A percentile compares a stretch with the other conserved stretches of the same genome.
phyloP scores from a whole-genome alignment of 2,113 vertebrate species.

The Taxidea taxus region DNA sequence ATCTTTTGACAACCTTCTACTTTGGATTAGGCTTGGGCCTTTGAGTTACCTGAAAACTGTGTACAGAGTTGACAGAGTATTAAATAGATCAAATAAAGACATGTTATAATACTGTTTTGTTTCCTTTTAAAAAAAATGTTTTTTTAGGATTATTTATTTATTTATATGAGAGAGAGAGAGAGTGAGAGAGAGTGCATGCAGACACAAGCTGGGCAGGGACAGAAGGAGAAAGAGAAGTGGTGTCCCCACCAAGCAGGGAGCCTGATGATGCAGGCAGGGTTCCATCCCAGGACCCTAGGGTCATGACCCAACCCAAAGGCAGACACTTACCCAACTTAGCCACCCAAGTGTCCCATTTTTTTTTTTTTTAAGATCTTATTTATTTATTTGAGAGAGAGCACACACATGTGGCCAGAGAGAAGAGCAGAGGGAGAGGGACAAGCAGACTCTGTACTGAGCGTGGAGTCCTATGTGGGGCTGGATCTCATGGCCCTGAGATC shows the following conservation, averaged over 20 bases:
- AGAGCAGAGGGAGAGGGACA: not conserved
- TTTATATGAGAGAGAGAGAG: not conserved
- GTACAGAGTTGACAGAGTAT: not conserved
- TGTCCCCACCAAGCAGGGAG: not conserved
- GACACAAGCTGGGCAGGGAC: not conserved
- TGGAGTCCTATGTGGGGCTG: not conserved
- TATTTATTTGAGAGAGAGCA: not conserved
- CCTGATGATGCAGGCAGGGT: no score
- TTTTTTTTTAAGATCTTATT: not conserved
- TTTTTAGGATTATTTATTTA: not conserved
- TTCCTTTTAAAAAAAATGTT: not conserved
- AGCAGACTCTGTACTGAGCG: not conserved
- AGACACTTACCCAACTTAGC: no score
- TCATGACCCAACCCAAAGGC: no score
- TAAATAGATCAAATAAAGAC: not conserved
- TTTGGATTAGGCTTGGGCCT: not conserved
- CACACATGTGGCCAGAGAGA: not conserved
- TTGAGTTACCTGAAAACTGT: not conserved
- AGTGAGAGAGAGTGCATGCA: not conserved
- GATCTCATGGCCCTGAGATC: not conserved
- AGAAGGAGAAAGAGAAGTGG: not conserved
- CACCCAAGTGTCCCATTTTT: no score
- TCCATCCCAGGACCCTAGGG: no score
- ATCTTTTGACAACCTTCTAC: not conserved
- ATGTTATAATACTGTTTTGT: not conserved